Evolutionary conservation across 2,797 vertebrate genomes (phyloP).

Genomic region (Notolabrus celidotus): DNA sequence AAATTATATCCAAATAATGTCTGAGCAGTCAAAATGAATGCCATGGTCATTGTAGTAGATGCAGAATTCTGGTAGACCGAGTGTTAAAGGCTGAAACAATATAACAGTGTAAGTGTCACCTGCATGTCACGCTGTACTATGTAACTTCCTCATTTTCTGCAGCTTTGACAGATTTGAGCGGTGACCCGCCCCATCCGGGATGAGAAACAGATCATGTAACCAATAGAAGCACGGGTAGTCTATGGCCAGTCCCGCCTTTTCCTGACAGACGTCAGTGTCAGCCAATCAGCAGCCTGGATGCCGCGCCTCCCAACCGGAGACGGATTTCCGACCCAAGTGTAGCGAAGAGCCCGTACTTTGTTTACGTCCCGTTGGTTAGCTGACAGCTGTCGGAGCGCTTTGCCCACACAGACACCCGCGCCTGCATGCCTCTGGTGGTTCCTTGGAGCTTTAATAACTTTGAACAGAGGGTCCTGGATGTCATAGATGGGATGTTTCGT

Average conservation of each 20-base stretch:
- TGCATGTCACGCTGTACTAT: constrained; percentile 74
- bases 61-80: no score
- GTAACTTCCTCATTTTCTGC: constrained; percentile 82
- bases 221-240: constrained; percentile 51
- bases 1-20: no score
- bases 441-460: constrained; percentile 16
- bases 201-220: constrained; percentile 50
- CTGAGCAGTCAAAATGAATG: no score
- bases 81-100: no score
- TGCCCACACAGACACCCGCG: not conserved
- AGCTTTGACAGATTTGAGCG: constrained; percentile 70
- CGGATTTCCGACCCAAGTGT: constrained; percentile 80
- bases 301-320: constrained; percentile 62
- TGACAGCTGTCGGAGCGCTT: constrained; percentile 68
- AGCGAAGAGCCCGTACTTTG: constrained; percentile 81
- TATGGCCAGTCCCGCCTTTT: not conserved
- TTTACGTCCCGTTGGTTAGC: constrained; percentile 82
- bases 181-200: constrained; percentile 44
- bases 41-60: no score
- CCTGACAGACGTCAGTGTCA: constrained; percentile 39
- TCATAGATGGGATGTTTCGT: constrained; percentile 69
- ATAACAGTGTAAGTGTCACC: constrained; percentile 45
- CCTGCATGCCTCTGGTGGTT: constrained; percentile 10
- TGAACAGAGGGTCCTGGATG: constrained; percentile 16
- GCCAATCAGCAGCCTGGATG: constrained; percentile 65